phyloP scores from a whole-genome alignment of 2,113 vertebrate genomes.

The Eudyptes chrysolophus region DNA sequence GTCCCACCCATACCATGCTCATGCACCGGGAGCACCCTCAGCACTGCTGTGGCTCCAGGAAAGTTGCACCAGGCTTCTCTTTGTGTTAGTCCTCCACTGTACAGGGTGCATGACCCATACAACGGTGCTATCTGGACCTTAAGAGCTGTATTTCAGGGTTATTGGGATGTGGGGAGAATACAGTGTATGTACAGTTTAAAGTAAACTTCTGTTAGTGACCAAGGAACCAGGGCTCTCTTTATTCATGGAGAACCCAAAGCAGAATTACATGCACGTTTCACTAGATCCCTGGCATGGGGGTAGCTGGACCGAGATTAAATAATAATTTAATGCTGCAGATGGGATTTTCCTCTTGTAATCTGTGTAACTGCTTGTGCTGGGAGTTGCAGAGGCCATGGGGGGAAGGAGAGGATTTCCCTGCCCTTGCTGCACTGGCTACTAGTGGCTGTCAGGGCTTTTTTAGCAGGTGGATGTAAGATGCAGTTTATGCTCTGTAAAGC shows the following conservation, averaged over 20 bases:
- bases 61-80: neutral
- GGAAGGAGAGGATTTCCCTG: neutral
- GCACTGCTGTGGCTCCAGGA: neutral
- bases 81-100: neutral
- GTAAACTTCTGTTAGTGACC: neutral
- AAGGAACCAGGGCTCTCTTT: neutral
- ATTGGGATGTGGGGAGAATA: neutral
- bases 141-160: neutral
- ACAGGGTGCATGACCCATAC: fast-evolving
- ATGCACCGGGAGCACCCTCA: neutral
- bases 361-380: neutral
- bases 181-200: neutral
- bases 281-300: neutral
- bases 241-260: neutral
- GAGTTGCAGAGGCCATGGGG: neutral
- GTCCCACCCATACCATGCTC: fast-evolving
- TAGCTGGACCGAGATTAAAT: neutral
- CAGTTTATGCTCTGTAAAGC: neutral
- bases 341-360: neutral
- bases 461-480: neutral
- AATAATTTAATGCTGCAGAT: neutral
- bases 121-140: fast-evolving
- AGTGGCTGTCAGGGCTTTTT: neutral
- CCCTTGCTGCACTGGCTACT: neutral
- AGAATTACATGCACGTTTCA: neutral